Conservation (phyloP, 2,797 vertebrate species). For the Poecilia wingei region DNA sequence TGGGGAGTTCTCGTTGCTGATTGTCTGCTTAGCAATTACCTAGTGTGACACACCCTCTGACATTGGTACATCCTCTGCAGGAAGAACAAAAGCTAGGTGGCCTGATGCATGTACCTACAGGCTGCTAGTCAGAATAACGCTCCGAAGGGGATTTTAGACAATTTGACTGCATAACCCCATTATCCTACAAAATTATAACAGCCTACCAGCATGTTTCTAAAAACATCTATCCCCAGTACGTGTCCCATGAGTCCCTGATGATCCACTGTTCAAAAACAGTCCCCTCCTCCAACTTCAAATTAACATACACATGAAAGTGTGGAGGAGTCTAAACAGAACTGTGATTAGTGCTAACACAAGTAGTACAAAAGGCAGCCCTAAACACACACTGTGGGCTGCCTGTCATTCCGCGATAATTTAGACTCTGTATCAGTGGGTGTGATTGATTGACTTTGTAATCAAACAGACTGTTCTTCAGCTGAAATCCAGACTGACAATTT, state of each 20-base stretch:
- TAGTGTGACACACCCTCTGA: conserved; percentile 48
- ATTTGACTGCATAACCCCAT: conserved; percentile 52
- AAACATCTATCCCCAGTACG: conserved; percentile 27
- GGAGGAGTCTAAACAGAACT: conserved; percentile 54
- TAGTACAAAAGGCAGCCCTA: conserved; percentile 34
- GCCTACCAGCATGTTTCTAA: conserved; percentile 41
- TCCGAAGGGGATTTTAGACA: conserved; percentile 55
- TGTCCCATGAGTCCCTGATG: conserved; percentile 33
- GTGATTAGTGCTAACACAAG: conserved; percentile 64
- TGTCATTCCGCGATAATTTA: conserved; percentile 56
- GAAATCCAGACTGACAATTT: conserved; percentile 57
- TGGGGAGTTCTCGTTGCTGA: conserved; percentile 52
- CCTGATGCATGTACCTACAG: conserved; percentile 40
- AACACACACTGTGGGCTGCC: conserved; percentile 50
- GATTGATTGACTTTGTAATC: conserved; percentile 76
- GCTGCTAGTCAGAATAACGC: conserved; percentile 50
- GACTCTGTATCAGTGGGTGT: conserved; percentile 63
- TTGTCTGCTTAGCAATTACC: conserved; percentile 65
- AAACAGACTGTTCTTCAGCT: conserved; percentile 67
- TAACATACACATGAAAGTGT: conserved; percentile 55
- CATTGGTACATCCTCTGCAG: conserved; percentile 35
- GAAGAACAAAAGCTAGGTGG: conserved; percentile 35
- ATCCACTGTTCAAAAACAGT: conserved; percentile 58
- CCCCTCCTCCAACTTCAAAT: conserved; percentile 51
- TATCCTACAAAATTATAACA: conserved; percentile 64